Percentiles rank a stretch among this genome's conserved stretches.
phyloP scores from a whole-genome alignment of 2,888 invertebrate species.

The Timandra comae region DNA sequence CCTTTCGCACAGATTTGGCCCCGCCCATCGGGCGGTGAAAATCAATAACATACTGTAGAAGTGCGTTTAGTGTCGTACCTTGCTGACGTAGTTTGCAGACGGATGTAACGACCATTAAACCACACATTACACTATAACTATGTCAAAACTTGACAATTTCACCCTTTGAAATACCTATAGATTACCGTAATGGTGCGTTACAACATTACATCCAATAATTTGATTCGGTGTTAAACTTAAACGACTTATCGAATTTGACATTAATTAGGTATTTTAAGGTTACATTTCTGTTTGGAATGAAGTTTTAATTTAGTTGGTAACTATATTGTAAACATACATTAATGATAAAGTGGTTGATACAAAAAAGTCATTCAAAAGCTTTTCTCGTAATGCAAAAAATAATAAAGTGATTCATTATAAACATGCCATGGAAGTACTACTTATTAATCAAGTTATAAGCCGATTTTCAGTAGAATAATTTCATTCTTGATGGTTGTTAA shows the following conservation, averaged over 20 bases:
- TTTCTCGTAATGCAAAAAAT: too few relatives aligned
- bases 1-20: slow-evolving; percentile 70
- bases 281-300: too few relatives aligned
- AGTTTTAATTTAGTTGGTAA: too few relatives aligned
- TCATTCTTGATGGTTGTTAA: slow-evolving; percentile 40
- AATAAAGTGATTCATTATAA: too few relatives aligned
- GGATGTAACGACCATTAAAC: slow-evolving; percentile 32
- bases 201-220: too few relatives aligned
- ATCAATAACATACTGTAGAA: slow-evolving; percentile 75
- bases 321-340: too few relatives aligned
- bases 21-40: slow-evolving; percentile 73
- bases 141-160: slow-evolving; percentile 2
- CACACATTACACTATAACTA: slow-evolving; percentile 19
- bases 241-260: too few relatives aligned
- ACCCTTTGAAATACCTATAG: slow-evolving; percentile 1
- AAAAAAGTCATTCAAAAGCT: too few relatives aligned
- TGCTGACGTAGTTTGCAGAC: slow-evolving; percentile 55
- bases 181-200: slow-evolving; percentile 5
- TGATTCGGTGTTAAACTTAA: too few relatives aligned
- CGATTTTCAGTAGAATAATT: slow-evolving; percentile 42
- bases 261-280: too few relatives aligned
- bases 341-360: too few relatives aligned
- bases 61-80: slow-evolving; percentile 68
- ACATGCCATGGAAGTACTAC: too few relatives aligned
- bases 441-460: slow-evolving; percentile 35